Percentiles rank a stretch among this genome's conserved stretches.
Conservation (phyloP, 2,888 invertebrate species). For the Agrotis exclamationis region DNA sequence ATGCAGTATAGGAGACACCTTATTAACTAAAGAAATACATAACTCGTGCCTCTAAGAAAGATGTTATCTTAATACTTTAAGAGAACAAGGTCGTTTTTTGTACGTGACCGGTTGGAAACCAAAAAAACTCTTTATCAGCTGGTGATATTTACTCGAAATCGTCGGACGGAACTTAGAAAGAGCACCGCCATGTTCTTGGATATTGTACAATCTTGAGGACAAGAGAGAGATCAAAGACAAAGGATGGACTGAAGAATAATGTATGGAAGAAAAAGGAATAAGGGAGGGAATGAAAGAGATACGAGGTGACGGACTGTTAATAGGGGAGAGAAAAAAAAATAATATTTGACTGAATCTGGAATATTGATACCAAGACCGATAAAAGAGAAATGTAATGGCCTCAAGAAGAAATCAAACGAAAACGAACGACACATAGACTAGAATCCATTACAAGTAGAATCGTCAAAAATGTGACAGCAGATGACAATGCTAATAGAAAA, state of each 20-base stretch:
- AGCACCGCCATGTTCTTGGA: conserved; percentile 11
- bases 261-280: too few species aligned
- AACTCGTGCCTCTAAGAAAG: conserved; percentile 46
- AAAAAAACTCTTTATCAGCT: conserved; percentile 57
- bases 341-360: background rate
- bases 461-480: conserved; percentile 16
- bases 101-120: conserved; percentile 45
- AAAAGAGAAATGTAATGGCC: background rate
- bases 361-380: background rate
- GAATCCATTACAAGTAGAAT: background rate
- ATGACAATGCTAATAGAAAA: conserved; percentile 39
- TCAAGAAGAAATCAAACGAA: background rate
- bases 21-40: conserved; percentile 22
- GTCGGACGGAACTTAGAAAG: conserved; percentile 13
- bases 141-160: conserved; percentile 36
- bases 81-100: conserved; percentile 56
- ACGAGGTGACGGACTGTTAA: background rate
- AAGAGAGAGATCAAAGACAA: background rate
- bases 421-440: background rate
- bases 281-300: background rate
- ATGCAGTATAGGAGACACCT: background rate
- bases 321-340: background rate
- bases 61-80: conserved; percentile 58
- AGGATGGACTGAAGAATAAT: background rate
- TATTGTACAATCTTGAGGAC: background rate